Evolutionary conservation across 2,888 invertebrate species (phyloP).

Genomic region (Dyspetes luteomarginatus): DNA sequence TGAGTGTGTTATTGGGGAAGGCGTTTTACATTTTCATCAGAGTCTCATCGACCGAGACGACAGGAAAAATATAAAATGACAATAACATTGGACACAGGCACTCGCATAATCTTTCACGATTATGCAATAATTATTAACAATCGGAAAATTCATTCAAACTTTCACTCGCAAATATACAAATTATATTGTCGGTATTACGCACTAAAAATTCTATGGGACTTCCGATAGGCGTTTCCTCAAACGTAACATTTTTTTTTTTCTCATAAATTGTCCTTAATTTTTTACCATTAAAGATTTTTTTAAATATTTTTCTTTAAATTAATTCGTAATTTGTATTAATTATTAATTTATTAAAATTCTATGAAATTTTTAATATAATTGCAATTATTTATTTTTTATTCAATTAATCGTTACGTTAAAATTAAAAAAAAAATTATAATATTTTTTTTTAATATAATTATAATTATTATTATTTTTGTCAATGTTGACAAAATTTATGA

Average conservation of each 20-base stretch:
- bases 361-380: too few relatives aligned
- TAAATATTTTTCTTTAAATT: too few relatives aligned
- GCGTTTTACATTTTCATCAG: conserved; percentile 21
- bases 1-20: not conserved
- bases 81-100: not conserved
- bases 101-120: conserved; percentile 26
- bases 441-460: not conserved
- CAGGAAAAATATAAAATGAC: not conserved
- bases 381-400: too few relatives aligned
- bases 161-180: conserved; percentile 18
- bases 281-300: too few relatives aligned
- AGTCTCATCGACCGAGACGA: conserved; percentile 26
- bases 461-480: not conserved
- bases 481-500: conserved; percentile 45
- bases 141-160: conserved; percentile 16
- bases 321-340: too few relatives aligned
- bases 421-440: not conserved
- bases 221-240: too few relatives aligned
- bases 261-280: too few relatives aligned
- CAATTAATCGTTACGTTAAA: too few relatives aligned
- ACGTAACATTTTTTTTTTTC: too few relatives aligned
- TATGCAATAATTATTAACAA: conserved; percentile 59
- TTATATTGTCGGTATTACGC: conserved; percentile 1
- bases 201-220: too few relatives aligned
- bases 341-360: too few relatives aligned